Base-by-base conservation (phyloP, 2,113 vertebrate species). In the Dicerorhinus sumatrensis region DNA sequence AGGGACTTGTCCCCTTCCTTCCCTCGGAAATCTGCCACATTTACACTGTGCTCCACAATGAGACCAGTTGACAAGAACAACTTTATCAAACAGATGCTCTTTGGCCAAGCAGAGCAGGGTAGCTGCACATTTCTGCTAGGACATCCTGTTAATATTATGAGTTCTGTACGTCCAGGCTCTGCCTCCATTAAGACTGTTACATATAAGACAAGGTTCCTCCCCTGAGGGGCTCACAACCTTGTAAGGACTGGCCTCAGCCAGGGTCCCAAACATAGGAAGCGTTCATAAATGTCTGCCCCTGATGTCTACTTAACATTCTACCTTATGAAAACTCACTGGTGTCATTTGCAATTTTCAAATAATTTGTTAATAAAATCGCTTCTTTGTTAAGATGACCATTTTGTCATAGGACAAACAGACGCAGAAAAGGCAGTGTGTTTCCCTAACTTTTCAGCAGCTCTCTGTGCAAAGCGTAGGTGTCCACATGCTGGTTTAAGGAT, bases 1-100 rank as follows among this genome's bases (percentile, higher is more conserved):
- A 1, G 36, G 18, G 65, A 14, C 8, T 3, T 17, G 65, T 18
- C 73, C 60, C 13, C 1, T 25, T 20, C 73, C 33, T 6, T 0
- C 48, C 21, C 4, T 48, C 18, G 51, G 51, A 54, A 54, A 14
- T 13, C 16, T 10, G 21, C 56, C 77, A 58, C 29, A 14, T 8
- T 21, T 3, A 25, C 56, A 8, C 5, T 3, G 8, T 0, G 2
- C n/a, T 21, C 63, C n/a, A 1, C 5, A 48, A 18, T 0, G 12
- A 79, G 25, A 2, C 0, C 3, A 23, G 54, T 0, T 6, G 4
- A 42, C 0, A 1, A 42, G 65, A 60, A 81, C 46, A 4, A 48
- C 60, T 33, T 54, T 5, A 21, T 5, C 27, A 21, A 17, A 27
- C 69, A 20, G 14, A 31, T 0, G 33, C 9, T 21, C 67, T n/a